Evolutionary conservation across 2,888 invertebrate species (phyloP), one percentile per base, ranked within the genome.

Genomic region (Aspidiotus rigidus): DNA sequence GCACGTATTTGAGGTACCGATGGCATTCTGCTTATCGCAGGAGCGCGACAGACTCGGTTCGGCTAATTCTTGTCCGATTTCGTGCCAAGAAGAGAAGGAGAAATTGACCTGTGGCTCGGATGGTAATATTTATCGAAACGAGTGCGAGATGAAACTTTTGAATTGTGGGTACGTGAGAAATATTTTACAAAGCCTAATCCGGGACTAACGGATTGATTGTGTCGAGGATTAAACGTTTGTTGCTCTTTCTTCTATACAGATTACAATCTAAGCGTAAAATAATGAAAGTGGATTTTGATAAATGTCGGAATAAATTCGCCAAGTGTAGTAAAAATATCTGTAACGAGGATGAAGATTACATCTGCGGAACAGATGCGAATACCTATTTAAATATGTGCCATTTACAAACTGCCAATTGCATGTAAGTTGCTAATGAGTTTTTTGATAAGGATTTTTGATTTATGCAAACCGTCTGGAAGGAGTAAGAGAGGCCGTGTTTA

Each of bases 1-100:
- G 78, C 93, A 93, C 78, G 90, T 93, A 10, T 93, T 92, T 77
- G 93, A 93, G 80, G 91, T 93, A 13, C 93, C 93, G 0, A 88
- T 93, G 84, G 88, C 92, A 11, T 91, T 88, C 79, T 93, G 93
- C 78, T 85, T 89, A 72, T 85, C 88, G 1, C 80, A 82, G 75
- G 90, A 91, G 76, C 80, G 89, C 70, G 88, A 87, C 0, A 84
- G 86, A 2, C 81, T 81, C 0, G 85, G 85, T 2, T 82, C 83
- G 57, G 69, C 73, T 13, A 77, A 80, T 8, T 81, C 81, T 15
- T 92, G 91, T 75, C 87, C 91, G 0, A 83, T 86, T 0, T 86
- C 86, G 74, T 93, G 92, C 76, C 80, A 81, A 11, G 84, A 83
- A n/a, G 86, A 87, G 75, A 83, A 84, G 72, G 86, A 88, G 75